These are phyloP conservation scores for Eupristina koningsbergeri DNA, from an alignment of 1,140 invertebrate species.

Conservation along the genomic window DNA sequence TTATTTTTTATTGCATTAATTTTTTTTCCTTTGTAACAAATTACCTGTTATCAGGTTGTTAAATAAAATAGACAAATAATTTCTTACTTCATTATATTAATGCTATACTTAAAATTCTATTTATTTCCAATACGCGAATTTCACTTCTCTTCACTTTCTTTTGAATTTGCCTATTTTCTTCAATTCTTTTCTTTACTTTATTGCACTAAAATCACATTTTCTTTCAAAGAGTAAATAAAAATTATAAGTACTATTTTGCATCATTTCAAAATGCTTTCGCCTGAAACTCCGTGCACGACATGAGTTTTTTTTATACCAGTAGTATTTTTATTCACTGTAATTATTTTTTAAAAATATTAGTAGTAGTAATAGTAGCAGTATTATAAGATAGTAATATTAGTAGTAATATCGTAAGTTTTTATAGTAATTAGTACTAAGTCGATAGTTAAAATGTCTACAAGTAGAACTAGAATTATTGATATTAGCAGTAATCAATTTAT, in stretches of 20 bases:
- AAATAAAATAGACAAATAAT: not conserved
- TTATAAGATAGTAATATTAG: not conserved
- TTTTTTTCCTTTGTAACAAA: no score
- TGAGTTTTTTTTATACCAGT: not conserved
- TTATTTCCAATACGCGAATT: constrained; percentile 6
- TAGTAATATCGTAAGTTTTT: no score
- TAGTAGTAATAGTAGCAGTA: no score
- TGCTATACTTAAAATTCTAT: not conserved
- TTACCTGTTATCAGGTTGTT: constrained; percentile 1
- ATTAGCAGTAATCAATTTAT: no score
- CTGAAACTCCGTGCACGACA: constrained; percentile 25
- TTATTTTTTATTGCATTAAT: not conserved
- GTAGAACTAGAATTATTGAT: no score
- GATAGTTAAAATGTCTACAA: no score
- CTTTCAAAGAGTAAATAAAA: constrained; percentile 25
- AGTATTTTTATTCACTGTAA: not conserved
- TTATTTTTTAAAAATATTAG: no score
- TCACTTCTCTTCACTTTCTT: constrained; percentile 47
- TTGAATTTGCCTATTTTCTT: constrained; percentile 51
- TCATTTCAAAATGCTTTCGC: constrained; percentile 33
- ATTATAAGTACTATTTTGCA: constrained; percentile 10
- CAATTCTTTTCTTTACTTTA: constrained; percentile 49
- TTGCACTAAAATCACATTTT: constrained; percentile 27
- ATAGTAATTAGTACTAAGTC: no score
- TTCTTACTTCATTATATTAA: not conserved